A percentile compares a stretch with the other conserved stretches of the same genome.
Conservation (phyloP, 2,797 vertebrate genomes). For the Sebastiscus albofasciatus region DNA sequence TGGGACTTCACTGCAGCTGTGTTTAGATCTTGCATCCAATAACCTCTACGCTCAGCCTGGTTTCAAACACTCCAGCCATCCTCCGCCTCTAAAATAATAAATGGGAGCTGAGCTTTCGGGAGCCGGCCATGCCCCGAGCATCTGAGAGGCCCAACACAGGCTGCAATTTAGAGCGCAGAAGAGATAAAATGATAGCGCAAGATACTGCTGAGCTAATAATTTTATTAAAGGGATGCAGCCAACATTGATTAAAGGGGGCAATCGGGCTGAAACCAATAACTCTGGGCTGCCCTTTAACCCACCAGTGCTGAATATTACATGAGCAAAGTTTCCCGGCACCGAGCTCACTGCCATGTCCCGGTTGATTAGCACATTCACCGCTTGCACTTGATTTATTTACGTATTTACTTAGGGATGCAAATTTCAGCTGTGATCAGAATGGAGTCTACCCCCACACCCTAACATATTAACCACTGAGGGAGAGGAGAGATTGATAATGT, state of each 20-base stretch:
- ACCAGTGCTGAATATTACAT: slow-evolving; percentile 88
- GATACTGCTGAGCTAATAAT: slow-evolving; percentile 90
- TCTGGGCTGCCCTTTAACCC: slow-evolving; percentile 87
- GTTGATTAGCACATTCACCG: slow-evolving; percentile 86
- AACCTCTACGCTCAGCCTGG: slow-evolving; percentile 76
- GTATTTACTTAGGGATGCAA: slow-evolving; percentile 90
- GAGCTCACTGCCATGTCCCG: slow-evolving; percentile 77
- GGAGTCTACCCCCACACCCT: slow-evolving; percentile 73
- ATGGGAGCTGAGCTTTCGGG: slow-evolving; percentile 81
- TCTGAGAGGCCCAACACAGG: slow-evolving; percentile 78
- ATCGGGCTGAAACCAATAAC: slow-evolving; percentile 88
- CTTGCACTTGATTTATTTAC: slow-evolving; percentile 88
- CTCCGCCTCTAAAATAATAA: slow-evolving; percentile 82
- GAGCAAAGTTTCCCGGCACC: slow-evolving; percentile 88
- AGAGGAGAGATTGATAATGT: slow-evolving; percentile 84
- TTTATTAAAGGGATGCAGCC: slow-evolving; percentile 90
- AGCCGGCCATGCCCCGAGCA: slow-evolving; percentile 81
- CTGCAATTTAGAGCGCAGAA: slow-evolving; percentile 81
- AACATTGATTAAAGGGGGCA: slow-evolving; percentile 90
- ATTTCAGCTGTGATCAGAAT: slow-evolving; percentile 84
- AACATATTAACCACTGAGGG: slow-evolving; percentile 79
- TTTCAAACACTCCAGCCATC: slow-evolving; percentile 81
- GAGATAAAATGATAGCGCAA: slow-evolving; percentile 85
- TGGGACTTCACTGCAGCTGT: slow-evolving; percentile 78
- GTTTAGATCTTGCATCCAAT: slow-evolving; percentile 83